Percentiles rank a stretch among this genome's conserved stretches.
Conservation (phyloP, 2,888 invertebrate species). For the Metellina segmentata region DNA sequence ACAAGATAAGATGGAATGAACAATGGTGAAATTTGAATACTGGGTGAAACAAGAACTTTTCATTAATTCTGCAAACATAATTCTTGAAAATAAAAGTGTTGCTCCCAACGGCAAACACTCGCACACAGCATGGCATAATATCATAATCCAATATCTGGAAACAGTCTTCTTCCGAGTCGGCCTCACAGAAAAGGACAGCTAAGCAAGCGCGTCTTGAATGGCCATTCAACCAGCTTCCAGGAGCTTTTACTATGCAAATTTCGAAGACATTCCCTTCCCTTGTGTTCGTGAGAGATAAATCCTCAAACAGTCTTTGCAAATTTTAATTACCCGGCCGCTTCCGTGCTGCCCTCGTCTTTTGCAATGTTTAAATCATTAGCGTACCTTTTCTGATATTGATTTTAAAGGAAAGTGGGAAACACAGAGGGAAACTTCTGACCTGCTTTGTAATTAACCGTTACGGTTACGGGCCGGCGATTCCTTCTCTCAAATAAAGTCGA, state of each 20-base stretch:
- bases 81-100: too few species aligned
- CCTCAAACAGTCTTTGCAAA: conserved; percentile 55
- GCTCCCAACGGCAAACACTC: too few species aligned
- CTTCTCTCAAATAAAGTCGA: conserved; percentile 34
- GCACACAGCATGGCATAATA: background rate
- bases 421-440: conserved; percentile 6
- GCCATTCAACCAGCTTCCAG: background rate
- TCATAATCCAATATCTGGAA: conserved; percentile 22
- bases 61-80: too few species aligned
- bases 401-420: conserved; percentile 11
- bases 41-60: too few species aligned
- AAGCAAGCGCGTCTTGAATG: too few species aligned
- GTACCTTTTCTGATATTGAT: conserved; percentile 61
- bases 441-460: conserved; percentile 56
- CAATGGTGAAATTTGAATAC: too few species aligned
- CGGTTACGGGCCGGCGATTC: conserved; percentile 53
- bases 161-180: background rate
- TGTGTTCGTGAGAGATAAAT: conserved; percentile 43
- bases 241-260: conserved; percentile 40
- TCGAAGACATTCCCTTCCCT: conserved; percentile 1
- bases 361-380: conserved; percentile 68
- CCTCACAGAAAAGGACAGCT: background rate
- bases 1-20: too few species aligned
- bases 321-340: conserved; percentile 61
- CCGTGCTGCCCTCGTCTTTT: conserved; percentile 11